Evolutionary conservation across 1,140 invertebrate species (phyloP).

Genomic region (Drosophila pandora): DNA sequence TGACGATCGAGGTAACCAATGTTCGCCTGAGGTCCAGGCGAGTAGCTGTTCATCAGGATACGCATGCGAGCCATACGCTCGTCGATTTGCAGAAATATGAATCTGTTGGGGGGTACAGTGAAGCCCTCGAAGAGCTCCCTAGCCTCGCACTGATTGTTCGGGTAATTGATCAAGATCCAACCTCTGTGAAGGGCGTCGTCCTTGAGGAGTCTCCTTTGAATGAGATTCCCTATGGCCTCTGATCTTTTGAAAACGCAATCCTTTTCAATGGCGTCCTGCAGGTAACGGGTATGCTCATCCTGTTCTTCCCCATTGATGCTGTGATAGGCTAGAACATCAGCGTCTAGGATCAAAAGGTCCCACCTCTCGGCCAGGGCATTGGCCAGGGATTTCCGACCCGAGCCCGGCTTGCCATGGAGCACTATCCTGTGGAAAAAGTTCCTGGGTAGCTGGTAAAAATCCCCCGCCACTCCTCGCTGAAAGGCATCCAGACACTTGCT

Average conservation of each 20-base stretch:
- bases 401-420: constrained; percentile 64
- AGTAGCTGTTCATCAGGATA: constrained; percentile 35
- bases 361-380: constrained; percentile 58
- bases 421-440: constrained; percentile 67
- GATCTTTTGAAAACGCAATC: constrained; percentile 52
- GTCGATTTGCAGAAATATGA: constrained; percentile 66
- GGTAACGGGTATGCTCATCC: constrained; percentile 10
- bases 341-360: constrained; percentile 71
- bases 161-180: constrained; percentile 76
- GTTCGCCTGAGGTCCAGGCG: constrained; percentile 53
- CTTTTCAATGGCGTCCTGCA: constrained; percentile 55
- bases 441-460: constrained; percentile 61
- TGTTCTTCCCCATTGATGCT: constrained; percentile 43
- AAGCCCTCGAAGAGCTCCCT: constrained; percentile 69
- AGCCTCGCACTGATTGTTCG: constrained; percentile 67
- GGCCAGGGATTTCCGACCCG: constrained; percentile 66
- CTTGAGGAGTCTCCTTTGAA: constrained; percentile 54
- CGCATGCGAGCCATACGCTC: constrained; percentile 63
- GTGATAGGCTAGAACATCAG: constrained; percentile 63
- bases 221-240: constrained; percentile 53
- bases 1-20: constrained; percentile 61
- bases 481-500: constrained; percentile 60
- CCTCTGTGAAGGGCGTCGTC: constrained; percentile 66
- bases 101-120: constrained; percentile 67
- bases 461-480: constrained; percentile 30